Conservation (phyloP, 2,113 vertebrate species). For the Percina caprodes region DNA sequence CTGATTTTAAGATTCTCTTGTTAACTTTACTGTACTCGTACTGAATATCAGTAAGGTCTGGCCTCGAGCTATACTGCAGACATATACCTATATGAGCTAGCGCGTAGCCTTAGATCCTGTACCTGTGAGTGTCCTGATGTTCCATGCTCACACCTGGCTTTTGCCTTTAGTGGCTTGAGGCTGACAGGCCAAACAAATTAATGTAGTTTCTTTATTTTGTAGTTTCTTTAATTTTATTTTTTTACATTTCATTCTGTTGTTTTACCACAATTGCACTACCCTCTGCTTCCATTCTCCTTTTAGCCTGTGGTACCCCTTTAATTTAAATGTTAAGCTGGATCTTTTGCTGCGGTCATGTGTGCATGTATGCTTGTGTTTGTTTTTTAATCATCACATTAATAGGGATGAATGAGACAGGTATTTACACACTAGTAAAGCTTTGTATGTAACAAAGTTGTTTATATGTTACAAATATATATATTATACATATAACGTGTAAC, state of each 20-base stretch:
- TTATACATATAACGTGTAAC: no score
- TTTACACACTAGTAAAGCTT: background rate
- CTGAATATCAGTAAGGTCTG: background rate
- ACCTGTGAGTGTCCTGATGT: slow-evolving; percentile 16
- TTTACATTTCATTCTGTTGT: background rate
- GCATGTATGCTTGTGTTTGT: background rate
- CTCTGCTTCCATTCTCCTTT: background rate
- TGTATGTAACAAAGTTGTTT: no score
- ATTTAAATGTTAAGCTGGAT: slow-evolving; percentile 3
- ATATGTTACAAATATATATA: background rate
- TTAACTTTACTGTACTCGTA: background rate
- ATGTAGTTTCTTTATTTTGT: background rate
- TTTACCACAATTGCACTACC: background rate
- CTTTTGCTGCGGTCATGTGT: background rate
- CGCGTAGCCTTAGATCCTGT: slow-evolving; percentile 6
- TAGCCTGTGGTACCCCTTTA: background rate
- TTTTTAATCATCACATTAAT: background rate
- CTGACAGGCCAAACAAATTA: background rate
- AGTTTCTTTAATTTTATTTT: no score
- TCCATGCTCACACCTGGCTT: background rate
- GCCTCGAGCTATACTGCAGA: background rate
- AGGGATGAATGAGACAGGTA: background rate
- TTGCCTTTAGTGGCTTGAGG: background rate
- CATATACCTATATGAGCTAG: background rate
- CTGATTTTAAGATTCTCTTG: background rate